Conservation (phyloP, 2,113 vertebrate species). For the Reinhardtius hippoglossoides region DNA sequence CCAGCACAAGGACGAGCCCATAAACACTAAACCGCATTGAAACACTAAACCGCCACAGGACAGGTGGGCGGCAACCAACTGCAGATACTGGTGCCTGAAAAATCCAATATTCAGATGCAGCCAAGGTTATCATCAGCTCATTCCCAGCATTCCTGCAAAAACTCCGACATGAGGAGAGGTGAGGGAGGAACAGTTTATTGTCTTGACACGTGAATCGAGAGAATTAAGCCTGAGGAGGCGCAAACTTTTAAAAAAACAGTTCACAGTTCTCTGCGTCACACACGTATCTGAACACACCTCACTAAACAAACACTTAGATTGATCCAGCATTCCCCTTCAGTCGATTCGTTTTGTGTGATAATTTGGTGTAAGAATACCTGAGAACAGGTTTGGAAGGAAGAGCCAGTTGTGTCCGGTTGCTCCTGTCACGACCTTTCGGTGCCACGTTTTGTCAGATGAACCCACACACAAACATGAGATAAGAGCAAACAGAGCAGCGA, state of each 20-base stretch:
- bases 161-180: not conserved
- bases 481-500: slow-evolving; percentile 26
- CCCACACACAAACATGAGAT: slow-evolving; percentile 11
- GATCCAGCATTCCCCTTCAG: slow-evolving; percentile 52
- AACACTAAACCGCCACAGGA: slow-evolving; percentile 49
- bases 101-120: slow-evolving; percentile 35
- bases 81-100: slow-evolving; percentile 6
- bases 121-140: slow-evolving; percentile 27
- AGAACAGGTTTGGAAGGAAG: slow-evolving; percentile 73
- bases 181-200: not conserved
- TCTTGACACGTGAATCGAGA: slow-evolving; percentile 21
- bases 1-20: slow-evolving; percentile 22
- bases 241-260: not conserved
- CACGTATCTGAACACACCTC: slow-evolving; percentile 55
- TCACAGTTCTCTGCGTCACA: not conserved
- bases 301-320: slow-evolving; percentile 62
- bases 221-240: slow-evolving; percentile 11
- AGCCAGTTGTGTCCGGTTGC: slow-evolving; percentile 42
- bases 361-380: slow-evolving; percentile 51
- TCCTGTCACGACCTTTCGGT: slow-evolving; percentile 48
- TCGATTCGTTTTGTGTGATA: slow-evolving; percentile 25
- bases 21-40: slow-evolving; percentile 54
- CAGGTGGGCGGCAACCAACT: slow-evolving; percentile 21
- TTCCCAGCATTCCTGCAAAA: slow-evolving; percentile 54
- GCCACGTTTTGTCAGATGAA: slow-evolving; percentile 29